Percentiles rank a stretch among this genome's conserved stretches.
Evolutionary conservation across 2,113 vertebrate genomes (phyloP).

Genomic region (Patagioenas fasciata): DNA sequence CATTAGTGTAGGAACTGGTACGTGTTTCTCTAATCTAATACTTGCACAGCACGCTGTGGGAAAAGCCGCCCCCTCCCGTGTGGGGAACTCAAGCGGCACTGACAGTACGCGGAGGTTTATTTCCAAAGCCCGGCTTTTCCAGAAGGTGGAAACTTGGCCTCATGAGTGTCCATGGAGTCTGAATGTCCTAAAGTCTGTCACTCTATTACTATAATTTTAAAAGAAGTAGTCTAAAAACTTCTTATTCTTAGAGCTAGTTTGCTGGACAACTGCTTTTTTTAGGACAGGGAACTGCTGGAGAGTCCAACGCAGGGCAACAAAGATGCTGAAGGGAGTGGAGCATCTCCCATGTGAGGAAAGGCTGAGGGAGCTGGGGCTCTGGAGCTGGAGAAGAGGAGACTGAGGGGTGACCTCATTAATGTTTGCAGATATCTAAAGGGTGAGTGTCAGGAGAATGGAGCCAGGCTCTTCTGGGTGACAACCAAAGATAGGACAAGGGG

Average conservation of each 20-base stretch:
- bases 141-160: neutral
- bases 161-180: rapidly evolving
- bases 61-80: neutral
- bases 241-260: neutral
- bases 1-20: conserved; percentile 45
- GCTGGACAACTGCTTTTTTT: neutral
- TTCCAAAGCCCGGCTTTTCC: neutral
- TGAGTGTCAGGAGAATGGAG: too few relatives aligned
- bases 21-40: neutral
- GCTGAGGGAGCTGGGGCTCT: too few relatives aligned
- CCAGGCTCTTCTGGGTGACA: too few relatives aligned
- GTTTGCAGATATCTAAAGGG: too few relatives aligned
- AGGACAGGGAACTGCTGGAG: too few relatives aligned
- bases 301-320: too few relatives aligned
- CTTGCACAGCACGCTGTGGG: neutral
- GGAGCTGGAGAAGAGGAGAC: too few relatives aligned
- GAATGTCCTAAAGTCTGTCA: neutral
- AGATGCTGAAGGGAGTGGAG: too few relatives aligned
- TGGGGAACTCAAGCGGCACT: neutral
- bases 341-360: too few relatives aligned
- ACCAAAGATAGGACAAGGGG: too few relatives aligned
- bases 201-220: neutral
- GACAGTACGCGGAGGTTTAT: neutral
- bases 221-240: neutral
- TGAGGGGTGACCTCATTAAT: too few relatives aligned